Percentiles rank a stretch among this genome's conserved stretches.
phyloP scores from a whole-genome alignment of 2,113 vertebrate species.

The Cryptomyrus ogoouensis region DNA sequence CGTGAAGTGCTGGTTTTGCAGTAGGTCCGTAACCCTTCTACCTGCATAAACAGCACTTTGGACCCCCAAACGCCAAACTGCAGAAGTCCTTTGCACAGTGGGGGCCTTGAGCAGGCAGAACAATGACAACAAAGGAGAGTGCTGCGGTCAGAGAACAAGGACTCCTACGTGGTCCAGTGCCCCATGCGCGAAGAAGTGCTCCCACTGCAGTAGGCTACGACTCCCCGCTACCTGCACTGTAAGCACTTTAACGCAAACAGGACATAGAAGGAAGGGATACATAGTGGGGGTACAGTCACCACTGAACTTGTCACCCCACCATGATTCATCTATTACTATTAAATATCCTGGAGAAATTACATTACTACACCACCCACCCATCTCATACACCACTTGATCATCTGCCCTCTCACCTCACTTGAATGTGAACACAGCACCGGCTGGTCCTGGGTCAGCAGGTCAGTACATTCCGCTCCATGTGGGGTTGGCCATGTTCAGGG shows the following conservation, averaged over 20 bases:
- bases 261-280: conserved; percentile 18
- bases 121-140: neutral
- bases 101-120: neutral
- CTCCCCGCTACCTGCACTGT: conserved; percentile 56
- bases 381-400: neutral
- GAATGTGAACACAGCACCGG: neutral
- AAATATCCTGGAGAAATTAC: neutral
- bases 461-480: neutral
- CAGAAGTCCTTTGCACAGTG: neutral
- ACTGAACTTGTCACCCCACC: neutral
- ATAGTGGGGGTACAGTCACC: conserved; percentile 40
- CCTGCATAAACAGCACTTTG: conserved; percentile 70
- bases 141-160: neutral
- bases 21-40: conserved; percentile 53
- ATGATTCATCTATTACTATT: neutral
- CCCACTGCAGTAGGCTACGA: conserved; percentile 53
- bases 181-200: conserved; percentile 52
- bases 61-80: conserved; percentile 37
- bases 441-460: neutral
- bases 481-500: neutral
- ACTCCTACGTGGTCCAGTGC: neutral
- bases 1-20: conserved; percentile 62
- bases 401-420: neutral
- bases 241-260: conserved; percentile 56
- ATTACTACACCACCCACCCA: neutral